These are phyloP conservation scores for Acanthisitta chloris DNA, from an alignment of 2,113 vertebrate genomes.

Conservation along the genomic window DNA sequence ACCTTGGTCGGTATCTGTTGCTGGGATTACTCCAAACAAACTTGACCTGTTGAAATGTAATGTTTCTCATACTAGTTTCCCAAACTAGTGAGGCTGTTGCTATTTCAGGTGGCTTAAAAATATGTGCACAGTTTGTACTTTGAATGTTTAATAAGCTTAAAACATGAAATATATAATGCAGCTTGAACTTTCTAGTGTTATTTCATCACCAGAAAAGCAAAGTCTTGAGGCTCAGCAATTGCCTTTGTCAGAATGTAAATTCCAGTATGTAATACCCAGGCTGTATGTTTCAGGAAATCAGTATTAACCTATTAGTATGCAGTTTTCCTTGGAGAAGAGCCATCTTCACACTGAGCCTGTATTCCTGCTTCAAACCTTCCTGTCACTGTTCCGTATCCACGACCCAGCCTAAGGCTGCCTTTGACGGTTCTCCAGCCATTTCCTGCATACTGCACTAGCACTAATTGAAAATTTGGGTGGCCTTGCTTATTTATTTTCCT, in stretches of 20 bases:
- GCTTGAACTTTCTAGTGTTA: constrained; percentile 68
- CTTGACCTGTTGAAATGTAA: constrained; percentile 25
- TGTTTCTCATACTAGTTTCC: constrained; percentile 29
- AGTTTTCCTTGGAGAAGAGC: constrained; percentile 80
- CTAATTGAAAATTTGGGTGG: constrained; percentile 99
- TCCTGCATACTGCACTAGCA: constrained; percentile 92
- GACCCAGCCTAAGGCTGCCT: constrained; percentile 79
- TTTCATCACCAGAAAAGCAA: constrained; percentile 67
- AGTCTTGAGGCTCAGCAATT: constrained; percentile 58
- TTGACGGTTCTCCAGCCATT: constrained; percentile 83
- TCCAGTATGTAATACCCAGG: constrained; percentile 74
- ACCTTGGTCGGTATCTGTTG: background rate
- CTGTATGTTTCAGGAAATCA: constrained; percentile 73
- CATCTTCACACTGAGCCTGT: constrained; percentile 75
- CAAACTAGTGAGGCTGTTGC: constrained; percentile 32
- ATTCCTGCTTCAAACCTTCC: constrained; percentile 73
- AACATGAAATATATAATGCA: constrained; percentile 64
- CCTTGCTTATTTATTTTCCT: constrained; percentile 99
- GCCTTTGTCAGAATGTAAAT: constrained; percentile 67
- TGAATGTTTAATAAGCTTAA: constrained; percentile 70
- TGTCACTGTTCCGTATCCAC: constrained; percentile 78
- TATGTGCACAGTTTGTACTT: constrained; percentile 62
- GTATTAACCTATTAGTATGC: constrained; percentile 72
- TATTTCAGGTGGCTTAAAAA: constrained; percentile 73
- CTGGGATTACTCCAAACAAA: background rate